Evolutionary conservation across 64 coral and sea anemone species (phyloP), one percentile per base, ranked within the genome.

Genomic region (Stichodactyla helianthus): DNA sequence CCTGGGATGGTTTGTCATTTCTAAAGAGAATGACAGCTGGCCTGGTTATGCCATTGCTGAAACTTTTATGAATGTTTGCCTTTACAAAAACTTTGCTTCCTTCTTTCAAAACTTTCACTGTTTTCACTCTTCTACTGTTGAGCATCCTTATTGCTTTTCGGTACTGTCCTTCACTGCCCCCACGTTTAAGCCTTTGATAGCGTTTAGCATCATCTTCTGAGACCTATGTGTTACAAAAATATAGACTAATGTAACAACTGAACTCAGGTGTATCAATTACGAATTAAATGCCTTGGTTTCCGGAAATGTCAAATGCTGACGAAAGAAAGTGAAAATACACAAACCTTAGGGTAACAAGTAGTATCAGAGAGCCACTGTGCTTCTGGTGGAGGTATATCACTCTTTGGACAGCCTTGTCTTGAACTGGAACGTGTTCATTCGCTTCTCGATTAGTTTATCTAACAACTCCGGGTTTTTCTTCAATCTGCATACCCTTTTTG

Each of bases 61-160:
- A 83, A 54, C 88, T 74, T 82, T 89, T 83, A 22, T 68, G 71
- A 28, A 89, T 89, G 67, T 57, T 35, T 57, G 70, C 82, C 71
- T 91, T 91, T 20, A 91, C 51, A 91, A 79, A 91, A 79, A 77
- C 13, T 71, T 91, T 60, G 76, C 77, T 57, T 85, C 76, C 82
- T 23, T 91, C 89, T 85, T 79, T 77, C 14, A 74, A 31, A 59
- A 91, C 83, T 91, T 91, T 91, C 25, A 85, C 68, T 85, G 82
- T 91, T 85, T 91, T 91, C 51, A 91, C 71, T 91, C 51, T 91
- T 91, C 89, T 91, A 54, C 83, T 91, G 71, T 91, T 91, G 65
- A 91, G 86, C 89, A 91, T 91, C 53, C 68, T 15, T 17, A 91
- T 52, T 20, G 52, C 89, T 79, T 85, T 91, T 77, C 89, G 58